Evolutionary conservation across 2,888 invertebrate species (phyloP), one percentile per base, ranked within the genome.

Genomic region (Candidula unifasciata): DNA sequence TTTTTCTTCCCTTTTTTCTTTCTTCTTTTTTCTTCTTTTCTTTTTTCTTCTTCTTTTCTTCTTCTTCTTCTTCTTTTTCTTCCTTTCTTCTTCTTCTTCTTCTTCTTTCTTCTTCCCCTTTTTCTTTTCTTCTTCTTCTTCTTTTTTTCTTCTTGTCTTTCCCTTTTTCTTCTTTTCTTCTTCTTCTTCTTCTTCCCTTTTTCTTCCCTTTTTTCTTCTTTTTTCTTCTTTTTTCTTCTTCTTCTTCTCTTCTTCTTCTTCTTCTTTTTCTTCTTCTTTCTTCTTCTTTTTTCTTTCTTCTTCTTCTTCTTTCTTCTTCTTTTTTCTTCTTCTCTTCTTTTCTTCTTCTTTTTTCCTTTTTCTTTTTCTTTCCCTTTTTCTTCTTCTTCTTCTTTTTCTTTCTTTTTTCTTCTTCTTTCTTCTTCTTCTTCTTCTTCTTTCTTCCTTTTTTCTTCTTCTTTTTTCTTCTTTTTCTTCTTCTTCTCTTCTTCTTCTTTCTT

Each of bases 231-330:
- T 35, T 68, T n/a, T 35, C 6, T 30, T 3, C 21, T 1, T 30
- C 44, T 16, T 27, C 64, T 37, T n/a, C 35, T 24, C 44, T 16
- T 35, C 68, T 52, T 10, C 54, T 52, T 52, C 33, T 44, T 16
- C 54, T 81, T 69, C 69, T 37, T 33, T 37, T 57, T n/a, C 77
- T 30, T 76, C 33, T 77, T 64, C 77, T 52, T n/a, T 37, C 66
- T 54, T 57, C 10, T 80, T 52, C 30, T 44, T 79, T 13, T 74
- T 54, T 52, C 5, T 52, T 80, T 30, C 71, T 52, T 69, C 33
- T 84, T 52, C 64, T 68, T 2, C 66, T 44, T 64, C 2, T 80
- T 33, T 80, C 5, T 24, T 64, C 37, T 5, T 64, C 37, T 35
- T 5, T 37, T 18, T 37, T 21, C 35, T 33, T 37, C 2, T 66